Conservation (phyloP, 2,113 vertebrate genomes). For the Brachyistius frenatus region DNA sequence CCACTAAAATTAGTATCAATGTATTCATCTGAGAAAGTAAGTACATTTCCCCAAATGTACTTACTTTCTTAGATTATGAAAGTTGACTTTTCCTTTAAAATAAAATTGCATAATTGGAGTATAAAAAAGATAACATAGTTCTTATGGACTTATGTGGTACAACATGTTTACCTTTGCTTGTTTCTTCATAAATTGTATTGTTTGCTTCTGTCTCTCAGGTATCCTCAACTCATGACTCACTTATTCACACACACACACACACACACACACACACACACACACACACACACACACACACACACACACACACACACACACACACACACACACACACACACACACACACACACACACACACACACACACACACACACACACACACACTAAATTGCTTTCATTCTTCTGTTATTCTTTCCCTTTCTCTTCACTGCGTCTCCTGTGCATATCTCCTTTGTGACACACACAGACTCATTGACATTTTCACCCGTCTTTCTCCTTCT, state of each 20-base stretch:
- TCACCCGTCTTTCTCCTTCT: conserved; percentile 32
- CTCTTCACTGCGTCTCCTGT: conserved; percentile 22
- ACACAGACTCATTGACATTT: conserved; percentile 56
- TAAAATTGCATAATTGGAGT: too few species aligned
- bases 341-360: too few species aligned
- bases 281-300: too few species aligned
- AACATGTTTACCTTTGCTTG: neutral
- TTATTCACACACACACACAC: neutral
- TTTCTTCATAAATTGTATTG: conserved; percentile 7
- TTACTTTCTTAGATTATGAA: too few species aligned
- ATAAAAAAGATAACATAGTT: too few species aligned
- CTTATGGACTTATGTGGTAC: neutral
- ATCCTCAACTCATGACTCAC: neutral
- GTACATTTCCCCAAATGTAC: too few species aligned
- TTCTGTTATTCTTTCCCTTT: conserved; percentile 19
- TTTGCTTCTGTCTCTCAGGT: neutral
- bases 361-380: conserved; percentile 3
- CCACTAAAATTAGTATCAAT: too few species aligned
- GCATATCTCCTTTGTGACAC: conserved; percentile 31
- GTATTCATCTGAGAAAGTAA: too few species aligned
- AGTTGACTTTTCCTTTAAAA: too few species aligned
- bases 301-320: too few species aligned
- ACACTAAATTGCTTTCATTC: conserved; percentile 22
- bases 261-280: neutral
- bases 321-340: too few species aligned